Conservation (phyloP, 2,888 invertebrate genomes). For the Callyntrura guangdongensis region DNA sequence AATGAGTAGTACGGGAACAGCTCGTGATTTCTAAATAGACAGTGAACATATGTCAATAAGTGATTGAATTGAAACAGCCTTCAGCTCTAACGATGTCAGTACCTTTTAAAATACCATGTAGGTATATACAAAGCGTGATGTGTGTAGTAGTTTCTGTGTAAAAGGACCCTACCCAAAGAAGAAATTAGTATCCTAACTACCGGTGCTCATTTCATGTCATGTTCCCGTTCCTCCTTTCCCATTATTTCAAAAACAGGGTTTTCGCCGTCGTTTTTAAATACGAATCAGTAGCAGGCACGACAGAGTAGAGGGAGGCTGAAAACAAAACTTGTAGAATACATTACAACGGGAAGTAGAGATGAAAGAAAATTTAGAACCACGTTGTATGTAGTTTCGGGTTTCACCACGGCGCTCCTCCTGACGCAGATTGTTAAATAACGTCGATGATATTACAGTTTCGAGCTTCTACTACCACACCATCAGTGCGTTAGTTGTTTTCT, state of each 20-base stretch:
- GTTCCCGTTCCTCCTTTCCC: slow-evolving; percentile 9
- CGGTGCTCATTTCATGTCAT: slow-evolving; percentile 33
- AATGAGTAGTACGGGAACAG: background rate
- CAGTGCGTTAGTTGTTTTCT: no score
- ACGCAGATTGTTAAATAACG: slow-evolving; percentile 28
- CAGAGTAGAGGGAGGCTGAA: background rate
- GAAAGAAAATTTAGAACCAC: slow-evolving; percentile 23
- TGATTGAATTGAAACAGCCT: background rate
- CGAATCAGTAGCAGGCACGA: background rate
- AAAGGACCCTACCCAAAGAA: background rate
- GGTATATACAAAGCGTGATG: background rate
- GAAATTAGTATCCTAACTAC: slow-evolving; percentile 40
- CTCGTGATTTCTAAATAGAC: background rate
- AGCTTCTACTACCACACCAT: background rate
- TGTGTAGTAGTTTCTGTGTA: background rate
- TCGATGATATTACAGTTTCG: background rate
- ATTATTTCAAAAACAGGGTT: slow-evolving; percentile 28
- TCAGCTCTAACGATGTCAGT: background rate
- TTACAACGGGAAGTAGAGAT: slow-evolving; percentile 51
- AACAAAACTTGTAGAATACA: slow-evolving; percentile 32
- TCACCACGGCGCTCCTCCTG: slow-evolving; percentile 12
- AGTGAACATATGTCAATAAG: background rate
- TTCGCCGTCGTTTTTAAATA: background rate
- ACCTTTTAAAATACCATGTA: background rate
- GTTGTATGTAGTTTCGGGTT: slow-evolving; percentile 29